Evolutionary conservation across 2,113 vertebrate genomes (phyloP).

Genomic region (Platycercus adscitus): DNA sequence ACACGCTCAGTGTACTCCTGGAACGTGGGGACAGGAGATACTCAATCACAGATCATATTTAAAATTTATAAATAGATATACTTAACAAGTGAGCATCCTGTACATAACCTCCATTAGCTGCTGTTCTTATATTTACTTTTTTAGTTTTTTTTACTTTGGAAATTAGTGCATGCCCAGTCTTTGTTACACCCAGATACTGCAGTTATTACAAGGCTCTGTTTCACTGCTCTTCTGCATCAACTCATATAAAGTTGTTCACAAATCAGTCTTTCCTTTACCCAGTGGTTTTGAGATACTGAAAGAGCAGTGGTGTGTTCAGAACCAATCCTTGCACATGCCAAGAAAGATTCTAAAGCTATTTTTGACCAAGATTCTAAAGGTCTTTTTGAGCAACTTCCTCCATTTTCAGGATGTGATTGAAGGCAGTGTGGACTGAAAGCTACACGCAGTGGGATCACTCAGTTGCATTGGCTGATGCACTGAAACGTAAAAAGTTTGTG

Average conservation of each 20-base stretch:
- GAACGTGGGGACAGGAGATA: neutral
- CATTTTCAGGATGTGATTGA: neutral
- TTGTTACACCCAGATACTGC: neutral
- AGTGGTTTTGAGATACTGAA: neutral
- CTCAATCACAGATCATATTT: neutral
- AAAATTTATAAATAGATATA: neutral
- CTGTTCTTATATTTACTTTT: neutral
- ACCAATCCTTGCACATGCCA: neutral
- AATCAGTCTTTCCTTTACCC: neutral
- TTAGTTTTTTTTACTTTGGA: neutral
- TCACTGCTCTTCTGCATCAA: neutral
- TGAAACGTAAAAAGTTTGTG: neutral
- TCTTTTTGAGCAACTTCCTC: neutral
- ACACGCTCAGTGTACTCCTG: slow-evolving; percentile 91
- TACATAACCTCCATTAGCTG: neutral
- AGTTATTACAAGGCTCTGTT: neutral
- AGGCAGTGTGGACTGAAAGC: neutral
- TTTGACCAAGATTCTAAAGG: neutral
- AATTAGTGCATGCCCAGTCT: neutral
- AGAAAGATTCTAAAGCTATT: neutral
- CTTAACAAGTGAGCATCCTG: neutral
- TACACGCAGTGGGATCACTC: neutral
- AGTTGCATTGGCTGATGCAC: neutral
- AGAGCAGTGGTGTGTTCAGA: neutral
- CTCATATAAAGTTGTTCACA: neutral